These are phyloP conservation scores for Hyphantria cunea DNA, from an alignment of 1,140 invertebrate species.

Conservation along the genomic window DNA sequence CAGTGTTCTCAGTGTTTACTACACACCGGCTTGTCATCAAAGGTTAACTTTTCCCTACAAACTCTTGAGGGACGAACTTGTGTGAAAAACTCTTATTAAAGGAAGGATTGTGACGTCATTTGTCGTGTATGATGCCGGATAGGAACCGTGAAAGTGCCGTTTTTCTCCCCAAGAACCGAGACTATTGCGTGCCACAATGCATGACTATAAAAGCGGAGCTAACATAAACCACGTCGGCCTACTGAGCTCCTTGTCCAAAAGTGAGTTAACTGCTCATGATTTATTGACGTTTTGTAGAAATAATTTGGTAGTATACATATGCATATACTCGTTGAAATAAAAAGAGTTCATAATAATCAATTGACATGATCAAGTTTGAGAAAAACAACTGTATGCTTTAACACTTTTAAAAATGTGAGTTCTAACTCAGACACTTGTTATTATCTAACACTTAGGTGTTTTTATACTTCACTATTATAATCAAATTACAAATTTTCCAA, in stretches of 20 bases:
- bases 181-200: constrained; percentile 69
- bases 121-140: constrained; percentile 74
- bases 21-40: constrained; percentile 41
- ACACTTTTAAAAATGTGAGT: too few species aligned
- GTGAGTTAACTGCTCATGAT: constrained; percentile 60
- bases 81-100: constrained; percentile 64
- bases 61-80: constrained; percentile 47
- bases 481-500: too few species aligned
- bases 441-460: too few species aligned
- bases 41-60: constrained; percentile 53
- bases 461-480: too few species aligned
- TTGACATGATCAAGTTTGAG: constrained; percentile 4
- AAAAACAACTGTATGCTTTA: not conserved
- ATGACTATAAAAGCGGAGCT: constrained; percentile 74
- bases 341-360: constrained; percentile 1
- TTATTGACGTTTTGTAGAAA: constrained; percentile 23
- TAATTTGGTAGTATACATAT: constrained; percentile 7
- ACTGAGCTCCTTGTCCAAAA: constrained; percentile 71
- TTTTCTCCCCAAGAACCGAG: constrained; percentile 59
- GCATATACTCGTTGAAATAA: constrained; percentile 13
- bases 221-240: constrained; percentile 70
- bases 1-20: constrained; percentile 66
- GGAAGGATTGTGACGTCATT: constrained; percentile 71
- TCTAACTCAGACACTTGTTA: too few species aligned
- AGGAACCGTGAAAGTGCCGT: constrained; percentile 72